phyloP scores from a whole-genome alignment of 2,888 invertebrate genomes.

The Eupithecia tripunctaria region DNA sequence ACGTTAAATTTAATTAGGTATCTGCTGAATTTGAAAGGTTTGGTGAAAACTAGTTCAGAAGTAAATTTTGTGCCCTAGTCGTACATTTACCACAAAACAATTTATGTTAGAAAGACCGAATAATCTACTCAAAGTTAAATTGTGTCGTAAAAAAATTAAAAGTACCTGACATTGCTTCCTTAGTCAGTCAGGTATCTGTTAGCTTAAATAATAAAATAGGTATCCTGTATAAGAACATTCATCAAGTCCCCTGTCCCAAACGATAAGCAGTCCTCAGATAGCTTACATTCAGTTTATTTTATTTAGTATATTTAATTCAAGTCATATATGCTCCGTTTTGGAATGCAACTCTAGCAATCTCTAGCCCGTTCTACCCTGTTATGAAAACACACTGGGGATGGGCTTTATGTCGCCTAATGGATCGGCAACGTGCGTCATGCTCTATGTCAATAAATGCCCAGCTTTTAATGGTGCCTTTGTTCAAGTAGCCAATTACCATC shows the following conservation, averaged over 20 bases:
- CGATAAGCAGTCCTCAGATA: not conserved
- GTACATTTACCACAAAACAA: not conserved
- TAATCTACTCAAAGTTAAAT: not conserved
- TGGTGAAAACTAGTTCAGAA: conserved; percentile 12
- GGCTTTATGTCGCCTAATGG: conserved; percentile 67
- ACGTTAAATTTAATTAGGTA: conserved; percentile 29
- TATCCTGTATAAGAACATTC: no score
- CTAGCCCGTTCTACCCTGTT: conserved; percentile 13
- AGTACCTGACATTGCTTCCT: no score
- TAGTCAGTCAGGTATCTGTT: no score
- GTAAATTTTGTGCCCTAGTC: not conserved
- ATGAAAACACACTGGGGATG: conserved; percentile 43
- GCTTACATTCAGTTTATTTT: not conserved
- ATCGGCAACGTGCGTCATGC: conserved; percentile 64
- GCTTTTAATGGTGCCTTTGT: conserved; percentile 74
- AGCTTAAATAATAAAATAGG: no score
- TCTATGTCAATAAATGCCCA: conserved; percentile 70
- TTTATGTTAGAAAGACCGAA: not conserved
- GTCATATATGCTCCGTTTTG: no score
- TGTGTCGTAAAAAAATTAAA: no score
- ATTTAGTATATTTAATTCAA: not conserved
- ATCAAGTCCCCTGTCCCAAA: no score
- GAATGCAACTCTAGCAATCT: conserved; percentile 6
- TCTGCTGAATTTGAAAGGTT: conserved; percentile 21
- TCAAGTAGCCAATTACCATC: conserved; percentile 73